Conservation (phyloP, 2,888 invertebrate species). For the Nowickia ferox region DNA sequence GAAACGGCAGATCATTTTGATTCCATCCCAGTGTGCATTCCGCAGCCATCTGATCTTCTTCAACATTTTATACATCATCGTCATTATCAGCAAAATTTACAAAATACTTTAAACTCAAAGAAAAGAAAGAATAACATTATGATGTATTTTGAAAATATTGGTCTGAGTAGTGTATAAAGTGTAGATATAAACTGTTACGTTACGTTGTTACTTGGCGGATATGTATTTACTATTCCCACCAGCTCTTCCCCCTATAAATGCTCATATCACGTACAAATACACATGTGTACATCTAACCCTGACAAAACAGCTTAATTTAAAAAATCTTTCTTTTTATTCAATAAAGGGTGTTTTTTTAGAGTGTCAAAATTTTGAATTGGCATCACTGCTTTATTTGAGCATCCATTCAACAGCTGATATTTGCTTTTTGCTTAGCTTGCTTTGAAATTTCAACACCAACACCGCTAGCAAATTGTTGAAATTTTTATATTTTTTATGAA, state of each 20-base stretch:
- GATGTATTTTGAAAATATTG: conserved; percentile 32
- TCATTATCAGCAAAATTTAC: conserved; percentile 27
- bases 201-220: conserved; percentile 49
- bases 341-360: too few species aligned
- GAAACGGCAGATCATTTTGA: background rate
- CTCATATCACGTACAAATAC: conserved; percentile 9
- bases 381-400: too few species aligned
- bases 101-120: conserved; percentile 13
- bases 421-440: too few species aligned
- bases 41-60: conserved; percentile 36
- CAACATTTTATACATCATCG: conserved; percentile 3
- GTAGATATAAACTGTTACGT: conserved; percentile 39
- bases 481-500: too few species aligned
- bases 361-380: too few species aligned
- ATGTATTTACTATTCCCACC: conserved; percentile 1
- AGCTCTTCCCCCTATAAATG: conserved; percentile 7
- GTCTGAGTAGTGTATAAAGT: conserved; percentile 23
- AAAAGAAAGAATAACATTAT: background rate
- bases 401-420: too few species aligned
- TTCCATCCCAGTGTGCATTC: background rate
- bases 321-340: too few species aligned
- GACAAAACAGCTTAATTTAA: background rate
- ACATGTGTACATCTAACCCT: conserved; percentile 15
- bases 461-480: too few species aligned
- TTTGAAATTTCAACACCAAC: too few species aligned